These are phyloP conservation scores for Steinernema khuongi DNA, from an alignment of 1,140 invertebrate species.

Conservation along the genomic window DNA sequence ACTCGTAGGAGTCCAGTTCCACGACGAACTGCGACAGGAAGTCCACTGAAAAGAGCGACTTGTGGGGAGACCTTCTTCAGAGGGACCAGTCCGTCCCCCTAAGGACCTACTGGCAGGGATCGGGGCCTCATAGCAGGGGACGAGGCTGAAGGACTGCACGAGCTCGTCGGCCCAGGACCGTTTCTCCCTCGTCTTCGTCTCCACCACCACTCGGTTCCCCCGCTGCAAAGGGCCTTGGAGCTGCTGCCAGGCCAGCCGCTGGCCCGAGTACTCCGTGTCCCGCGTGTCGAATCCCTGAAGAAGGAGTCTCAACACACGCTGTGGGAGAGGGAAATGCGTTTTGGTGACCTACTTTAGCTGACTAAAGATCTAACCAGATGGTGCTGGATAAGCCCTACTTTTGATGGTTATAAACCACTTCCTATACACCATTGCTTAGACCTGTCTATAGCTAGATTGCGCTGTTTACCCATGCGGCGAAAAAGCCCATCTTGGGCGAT, in stretches of 20 bases:
- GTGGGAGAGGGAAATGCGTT: no score
- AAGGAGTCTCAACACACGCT: no score
- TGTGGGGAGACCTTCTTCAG: background rate
- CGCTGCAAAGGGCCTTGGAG: slow-evolving; percentile 44
- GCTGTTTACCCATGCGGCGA: no score
- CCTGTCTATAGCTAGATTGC: no score
- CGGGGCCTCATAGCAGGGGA: slow-evolving; percentile 54
- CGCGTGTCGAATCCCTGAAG: slow-evolving; percentile 57
- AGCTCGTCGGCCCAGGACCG: slow-evolving; percentile 55
- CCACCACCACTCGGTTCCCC: slow-evolving; percentile 44
- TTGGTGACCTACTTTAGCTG: no score
- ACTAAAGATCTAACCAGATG: no score
- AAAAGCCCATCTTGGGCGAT: no score
- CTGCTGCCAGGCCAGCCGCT: slow-evolving; percentile 49
- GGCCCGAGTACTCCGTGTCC: slow-evolving; percentile 45
- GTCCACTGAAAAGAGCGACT: slow-evolving; percentile 45
- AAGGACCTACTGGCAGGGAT: slow-evolving; percentile 51
- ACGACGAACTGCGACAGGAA: slow-evolving; percentile 53
- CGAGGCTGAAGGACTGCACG: slow-evolving; percentile 41
- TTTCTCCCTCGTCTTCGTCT: slow-evolving; percentile 18
- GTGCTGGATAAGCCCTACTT: no score
- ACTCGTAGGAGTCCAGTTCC: slow-evolving; percentile 40
- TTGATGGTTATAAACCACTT: no score
- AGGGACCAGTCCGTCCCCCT: background rate
- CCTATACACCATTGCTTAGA: no score